A percentile compares a stretch with the other conserved stretches of the same genome.
These are phyloP conservation scores for Phacellophora camtschatica DNA, from an alignment of 30 jellyfish, hydroid and myxozoan genomes.

Conservation along the genomic window DNA sequence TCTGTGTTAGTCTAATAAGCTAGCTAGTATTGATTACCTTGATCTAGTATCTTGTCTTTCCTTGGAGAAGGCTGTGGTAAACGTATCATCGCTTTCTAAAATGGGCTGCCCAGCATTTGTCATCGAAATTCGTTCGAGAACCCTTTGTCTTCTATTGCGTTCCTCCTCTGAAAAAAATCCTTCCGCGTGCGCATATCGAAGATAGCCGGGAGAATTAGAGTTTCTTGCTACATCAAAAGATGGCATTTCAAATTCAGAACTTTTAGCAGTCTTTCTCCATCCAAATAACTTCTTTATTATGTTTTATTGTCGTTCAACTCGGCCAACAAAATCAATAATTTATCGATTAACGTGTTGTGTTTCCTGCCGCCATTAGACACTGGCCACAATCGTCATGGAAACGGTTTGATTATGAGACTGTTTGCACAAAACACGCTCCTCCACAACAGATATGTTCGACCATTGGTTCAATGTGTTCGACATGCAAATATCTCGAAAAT, in stretches of 20 bases:
- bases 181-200: constrained; percentile 13
- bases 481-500: neutral
- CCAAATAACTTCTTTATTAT: neutral
- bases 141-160: constrained; percentile 26
- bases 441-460: neutral
- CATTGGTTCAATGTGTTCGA: no score
- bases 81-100: no score
- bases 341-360: neutral
- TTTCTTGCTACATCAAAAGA: constrained; percentile 20
- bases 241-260: constrained; percentile 8
- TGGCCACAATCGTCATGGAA: constrained; percentile 5
- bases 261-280: neutral
- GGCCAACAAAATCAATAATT: neutral
- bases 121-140: constrained; percentile 38
- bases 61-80: no score
- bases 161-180: constrained; percentile 56
- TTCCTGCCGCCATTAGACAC: constrained; percentile 14
- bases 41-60: no score
- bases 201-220: neutral
- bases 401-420: constrained; percentile 8
- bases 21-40: no score
- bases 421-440: neutral
- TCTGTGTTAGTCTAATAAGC: no score
- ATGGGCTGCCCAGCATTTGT: no score
- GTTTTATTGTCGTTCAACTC: neutral